These are phyloP conservation scores for Pholis gunnellus DNA, from an alignment of 2,113 vertebrate genomes.

Conservation along the genomic window DNA sequence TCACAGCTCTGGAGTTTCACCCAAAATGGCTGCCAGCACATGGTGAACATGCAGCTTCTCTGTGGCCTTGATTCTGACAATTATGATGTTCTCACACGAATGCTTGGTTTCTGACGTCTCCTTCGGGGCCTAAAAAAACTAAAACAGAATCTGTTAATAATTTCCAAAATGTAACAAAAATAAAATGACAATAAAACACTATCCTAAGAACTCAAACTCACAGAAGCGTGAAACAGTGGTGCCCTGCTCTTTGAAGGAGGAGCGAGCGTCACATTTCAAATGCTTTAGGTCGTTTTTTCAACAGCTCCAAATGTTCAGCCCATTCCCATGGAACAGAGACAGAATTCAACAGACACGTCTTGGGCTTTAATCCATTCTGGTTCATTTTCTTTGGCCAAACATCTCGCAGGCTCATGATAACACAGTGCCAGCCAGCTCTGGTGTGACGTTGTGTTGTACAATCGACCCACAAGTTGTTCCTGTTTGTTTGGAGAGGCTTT, in stretches of 20 bases:
- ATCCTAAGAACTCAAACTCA: conserved; percentile 54
- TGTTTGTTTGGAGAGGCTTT: conserved; percentile 24
- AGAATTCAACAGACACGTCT: background rate
- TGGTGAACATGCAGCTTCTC: conserved; percentile 38
- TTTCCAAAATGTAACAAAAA: conserved; percentile 64
- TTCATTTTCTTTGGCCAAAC: conserved; percentile 35
- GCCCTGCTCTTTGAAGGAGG: conserved; percentile 65
- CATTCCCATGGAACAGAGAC: conserved; percentile 30
- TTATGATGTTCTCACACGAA: conserved; percentile 57
- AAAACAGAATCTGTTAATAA: conserved; percentile 70
- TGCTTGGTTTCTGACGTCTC: conserved; percentile 58
- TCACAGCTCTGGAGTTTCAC: conserved; percentile 19
- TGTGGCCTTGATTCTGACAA: conserved; percentile 47
- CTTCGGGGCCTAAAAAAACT: conserved; percentile 21
- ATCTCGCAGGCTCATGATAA: conserved; percentile 16
- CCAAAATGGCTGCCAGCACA: conserved; percentile 48
- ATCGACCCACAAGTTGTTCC: conserved; percentile 3
- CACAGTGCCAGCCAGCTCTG: background rate
- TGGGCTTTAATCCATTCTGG: conserved; percentile 21
- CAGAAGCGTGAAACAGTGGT: conserved; percentile 46
- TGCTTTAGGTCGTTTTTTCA: background rate
- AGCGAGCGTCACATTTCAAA: conserved; percentile 62
- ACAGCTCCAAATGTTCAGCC: conserved; percentile 48
- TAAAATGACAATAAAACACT: conserved; percentile 62
- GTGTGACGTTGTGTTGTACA: conserved; percentile 9